Conservation (phyloP, 2,797 vertebrate species). For the Xerus rutilus region DNA sequence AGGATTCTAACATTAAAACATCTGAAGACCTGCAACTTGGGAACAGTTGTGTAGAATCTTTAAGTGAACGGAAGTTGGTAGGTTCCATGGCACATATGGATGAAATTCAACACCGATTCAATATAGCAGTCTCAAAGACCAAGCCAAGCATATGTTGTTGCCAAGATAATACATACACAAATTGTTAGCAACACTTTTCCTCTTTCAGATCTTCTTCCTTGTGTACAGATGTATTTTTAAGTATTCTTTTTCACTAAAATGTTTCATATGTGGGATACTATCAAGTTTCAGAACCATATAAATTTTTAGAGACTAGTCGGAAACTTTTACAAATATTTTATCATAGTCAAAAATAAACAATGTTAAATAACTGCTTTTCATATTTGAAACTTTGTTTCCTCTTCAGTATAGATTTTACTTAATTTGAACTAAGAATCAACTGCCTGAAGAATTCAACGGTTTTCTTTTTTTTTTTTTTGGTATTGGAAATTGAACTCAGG, state of each 20-base stretch:
- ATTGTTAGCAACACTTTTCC: constrained; percentile 16
- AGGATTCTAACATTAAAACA: not conserved
- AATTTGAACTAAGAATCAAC: constrained; percentile 56
- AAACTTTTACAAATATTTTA: constrained; percentile 58
- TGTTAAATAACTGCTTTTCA: not conserved
- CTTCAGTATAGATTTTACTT: constrained; percentile 59
- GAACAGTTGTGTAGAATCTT: not conserved
- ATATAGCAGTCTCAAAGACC: not conserved
- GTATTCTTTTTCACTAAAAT: constrained; percentile 28
- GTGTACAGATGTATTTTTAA: not conserved
- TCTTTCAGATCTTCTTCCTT: constrained; percentile 11
- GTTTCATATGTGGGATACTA: constrained; percentile 51
- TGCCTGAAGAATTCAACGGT: constrained; percentile 38
- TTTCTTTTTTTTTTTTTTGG: no score
- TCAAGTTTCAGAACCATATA: constrained; percentile 10
- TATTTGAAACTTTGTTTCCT: constrained; percentile 60
- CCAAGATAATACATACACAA: not conserved
- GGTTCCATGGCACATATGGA: not conserved
- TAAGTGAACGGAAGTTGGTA: not conserved
- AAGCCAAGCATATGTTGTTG: not conserved
- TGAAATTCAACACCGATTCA: constrained; percentile 49
- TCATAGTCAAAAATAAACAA: constrained; percentile 7
- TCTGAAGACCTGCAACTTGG: constrained; percentile 20
- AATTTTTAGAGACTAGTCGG: constrained; percentile 6
- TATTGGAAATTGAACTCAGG: no score